Evolutionary conservation across 2,888 invertebrate species (phyloP), one percentile per base, ranked within the genome.

Genomic region (Eudasyphora cyanicolor): DNA sequence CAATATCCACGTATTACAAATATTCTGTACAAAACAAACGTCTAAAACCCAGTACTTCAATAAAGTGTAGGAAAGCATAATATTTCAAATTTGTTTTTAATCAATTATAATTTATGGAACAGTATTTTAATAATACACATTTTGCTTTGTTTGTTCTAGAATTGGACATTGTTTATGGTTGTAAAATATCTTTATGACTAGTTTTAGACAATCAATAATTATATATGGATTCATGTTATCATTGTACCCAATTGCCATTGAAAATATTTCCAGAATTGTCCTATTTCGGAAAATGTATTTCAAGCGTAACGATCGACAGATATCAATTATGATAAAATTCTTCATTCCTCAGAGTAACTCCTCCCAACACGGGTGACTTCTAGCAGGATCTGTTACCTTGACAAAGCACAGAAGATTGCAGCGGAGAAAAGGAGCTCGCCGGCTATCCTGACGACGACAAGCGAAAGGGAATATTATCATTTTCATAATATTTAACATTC

Each of bases 401-500:
- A 1, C 7, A 45, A 38, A 45, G 12, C 14, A 45, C 45, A 45
- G n/a, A 45, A 38, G 38, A 38, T 38, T 2, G 45, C 57, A 21
- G 54, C 7, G 24, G 54, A 6, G 24, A 24, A 27, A 14, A 57
- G 57, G 57, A 54, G 54, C n/a, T n/a, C n/a, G n/a, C n/a, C n/a
- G n/a, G n/a, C n/a, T n/a, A n/a, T n/a, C n/a, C n/a, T n/a, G n/a
- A n/a, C n/a, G n/a, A n/a, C 45, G n/a, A 12, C 14, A 45, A 45
- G 14, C 21, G 24, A 57, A 64, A 12, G 57, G 51, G 35, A 57
- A 67, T 75, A 84, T 81, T 76, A 79, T 67, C 45, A 79, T 81
- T 84, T 81, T 73, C 60, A 60, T 60, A 80, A 84, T 84, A 81
- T 81, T 84, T 84, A 76, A 79, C 76, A 84, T 84, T 84, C 84